These are phyloP conservation scores for Mormyrops attenuatus DNA, from an alignment of 2,797 vertebrate genomes.

Conservation along the genomic window DNA sequence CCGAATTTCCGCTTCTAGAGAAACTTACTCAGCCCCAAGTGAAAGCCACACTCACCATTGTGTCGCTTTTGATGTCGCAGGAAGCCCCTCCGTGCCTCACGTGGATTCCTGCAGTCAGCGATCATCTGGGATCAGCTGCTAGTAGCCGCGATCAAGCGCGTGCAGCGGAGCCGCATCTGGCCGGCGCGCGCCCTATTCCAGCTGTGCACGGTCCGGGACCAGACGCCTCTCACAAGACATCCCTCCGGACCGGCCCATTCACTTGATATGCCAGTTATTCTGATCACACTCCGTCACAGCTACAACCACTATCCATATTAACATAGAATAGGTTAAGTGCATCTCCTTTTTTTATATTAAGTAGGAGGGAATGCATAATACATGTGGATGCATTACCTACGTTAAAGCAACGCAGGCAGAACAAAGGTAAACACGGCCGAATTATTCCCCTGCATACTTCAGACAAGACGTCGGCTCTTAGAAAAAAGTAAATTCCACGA, in stretches of 20 bases:
- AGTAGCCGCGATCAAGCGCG: neutral
- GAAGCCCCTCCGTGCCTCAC: neutral
- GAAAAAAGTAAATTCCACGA: neutral
- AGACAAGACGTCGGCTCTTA: neutral
- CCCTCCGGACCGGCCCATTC: neutral
- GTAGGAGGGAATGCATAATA: neutral
- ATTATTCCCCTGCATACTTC: neutral
- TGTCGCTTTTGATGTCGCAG: neutral
- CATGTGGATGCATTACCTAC: neutral
- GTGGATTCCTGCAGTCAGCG: neutral
- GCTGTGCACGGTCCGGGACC: neutral
- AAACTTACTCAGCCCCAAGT: neutral
- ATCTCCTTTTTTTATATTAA: neutral
- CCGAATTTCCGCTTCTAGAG: neutral
- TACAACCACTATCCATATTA: neutral
- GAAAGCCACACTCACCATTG: constrained; percentile 12
- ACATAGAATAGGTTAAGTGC: neutral
- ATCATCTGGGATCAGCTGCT: neutral
- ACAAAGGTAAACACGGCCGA: neutral
- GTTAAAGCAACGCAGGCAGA: neutral
- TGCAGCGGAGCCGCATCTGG: neutral
- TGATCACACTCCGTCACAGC: neutral
- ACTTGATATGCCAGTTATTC: neutral
- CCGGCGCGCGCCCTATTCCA: neutral
- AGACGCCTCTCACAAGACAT: neutral